A percentile compares a stretch with the other conserved stretches of the same genome.
phyloP scores from a whole-genome alignment of 2,888 invertebrate species.

The Perizoma flavofasciatum region DNA sequence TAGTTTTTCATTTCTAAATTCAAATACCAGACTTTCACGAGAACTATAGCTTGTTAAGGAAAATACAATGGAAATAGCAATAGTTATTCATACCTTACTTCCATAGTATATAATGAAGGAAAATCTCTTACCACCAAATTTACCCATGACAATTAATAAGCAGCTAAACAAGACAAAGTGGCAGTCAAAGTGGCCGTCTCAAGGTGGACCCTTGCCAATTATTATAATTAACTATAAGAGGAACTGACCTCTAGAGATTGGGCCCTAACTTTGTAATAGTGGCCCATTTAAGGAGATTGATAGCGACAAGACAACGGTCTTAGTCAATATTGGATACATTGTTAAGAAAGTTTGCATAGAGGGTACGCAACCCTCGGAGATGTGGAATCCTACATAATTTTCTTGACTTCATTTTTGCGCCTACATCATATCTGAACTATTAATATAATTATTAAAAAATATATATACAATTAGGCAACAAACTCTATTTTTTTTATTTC shows the following conservation, averaged over 20 bases:
- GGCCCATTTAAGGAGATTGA: slow-evolving; percentile 76
- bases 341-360: slow-evolving; percentile 61
- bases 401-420: not conserved
- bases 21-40: too few species aligned
- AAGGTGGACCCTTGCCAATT: slow-evolving; percentile 60
- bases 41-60: too few species aligned
- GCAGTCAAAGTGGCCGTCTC: slow-evolving; percentile 40
- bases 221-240: slow-evolving; percentile 81
- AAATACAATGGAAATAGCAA: too few species aligned
- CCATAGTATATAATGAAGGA: too few species aligned
- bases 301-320: slow-evolving; percentile 76
- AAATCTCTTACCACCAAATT: slow-evolving; percentile 4
- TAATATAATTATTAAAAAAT: too few species aligned
- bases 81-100: too few species aligned
- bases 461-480: too few species aligned
- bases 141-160: slow-evolving; percentile 31
- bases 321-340: slow-evolving; percentile 63
- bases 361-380: slow-evolving; percentile 22
- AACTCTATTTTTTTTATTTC: too few species aligned
- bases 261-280: slow-evolving; percentile 69
- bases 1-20: too few species aligned
- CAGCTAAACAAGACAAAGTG: slow-evolving; percentile 37
- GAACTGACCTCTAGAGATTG: slow-evolving; percentile 79
- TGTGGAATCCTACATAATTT: slow-evolving; percentile 1
- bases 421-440: too few species aligned